Evolutionary conservation across 2,888 invertebrate genomes (phyloP), one percentile per base, ranked within the genome.

Genomic region (Polymixis lichenea): DNA sequence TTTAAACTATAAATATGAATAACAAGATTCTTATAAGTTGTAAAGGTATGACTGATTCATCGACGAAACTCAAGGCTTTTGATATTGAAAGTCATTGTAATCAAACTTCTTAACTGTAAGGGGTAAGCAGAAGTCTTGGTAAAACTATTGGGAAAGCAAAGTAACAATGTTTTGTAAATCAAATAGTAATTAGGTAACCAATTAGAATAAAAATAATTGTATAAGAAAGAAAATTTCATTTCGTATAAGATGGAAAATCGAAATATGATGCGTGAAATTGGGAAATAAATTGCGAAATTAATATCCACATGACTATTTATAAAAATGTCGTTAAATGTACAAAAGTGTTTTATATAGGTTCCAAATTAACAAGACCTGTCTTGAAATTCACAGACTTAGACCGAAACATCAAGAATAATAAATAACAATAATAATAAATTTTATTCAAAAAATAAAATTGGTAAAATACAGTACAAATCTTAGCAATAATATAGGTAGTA

Each of bases 31-130:
- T 79, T 75, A 64, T 78, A 46, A 66, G 66, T 51, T 38, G 17
- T 72, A 62, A 13, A 72, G 51, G n/a, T 51, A 25, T 51, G 62
- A 70, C 69, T 86, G 82, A 84, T 64, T 86, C 87, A 85, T 75
- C 72, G 68, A 55, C 66, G 11, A 74, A 84, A 80, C 43, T 86
- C 78, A 83, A 87, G 85, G 84, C 38, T 78, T 73, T 69, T 66
- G 55, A 75, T 79, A 67, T 77, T 86, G 82, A 79, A 86, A 86
- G 86, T 77, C 69, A 79, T 82, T 77, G 46, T 53, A 13, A 38
- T 53, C 43, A 62, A 28, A 5, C 22, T 65, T 58, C 17, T 73
- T 62, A 15, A 32, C n/a, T 25, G 3, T 38, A 53, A 25, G 38
- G 38, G 56, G 73, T 78, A 43, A 76, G 58, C 64, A 73, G 43